These are phyloP conservation scores for Tenebrosternarchus preto DNA, from an alignment of 2,113 vertebrate genomes.

Conservation along the genomic window DNA sequence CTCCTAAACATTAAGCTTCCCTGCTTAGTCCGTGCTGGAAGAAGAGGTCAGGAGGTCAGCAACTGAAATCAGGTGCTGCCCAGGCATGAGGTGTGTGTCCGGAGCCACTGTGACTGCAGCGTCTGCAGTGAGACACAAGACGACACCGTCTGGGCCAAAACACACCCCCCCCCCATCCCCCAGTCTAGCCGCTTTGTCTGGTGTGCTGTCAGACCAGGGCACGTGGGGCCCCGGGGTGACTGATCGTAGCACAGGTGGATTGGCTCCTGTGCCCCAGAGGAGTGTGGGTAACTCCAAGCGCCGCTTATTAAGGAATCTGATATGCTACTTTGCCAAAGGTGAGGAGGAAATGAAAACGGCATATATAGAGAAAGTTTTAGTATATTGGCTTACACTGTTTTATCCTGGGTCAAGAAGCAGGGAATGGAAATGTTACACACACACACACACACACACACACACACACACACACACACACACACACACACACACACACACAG, in stretches of 20 bases:
- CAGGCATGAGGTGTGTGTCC: constrained; percentile 54
- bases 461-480: constrained; percentile 34
- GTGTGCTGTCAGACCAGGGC: constrained; percentile 26
- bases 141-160: constrained; percentile 46
- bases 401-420: constrained; percentile 17
- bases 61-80: constrained; percentile 33
- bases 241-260: constrained; percentile 43
- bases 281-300: constrained; percentile 29
- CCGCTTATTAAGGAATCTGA: constrained; percentile 16
- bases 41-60: constrained; percentile 55
- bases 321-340: background rate
- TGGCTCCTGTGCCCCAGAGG: background rate
- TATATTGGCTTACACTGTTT: constrained; percentile 29
- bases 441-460: constrained; percentile 28
- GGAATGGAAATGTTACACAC: constrained; percentile 36
- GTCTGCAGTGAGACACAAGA: constrained; percentile 36
- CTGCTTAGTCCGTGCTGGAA: constrained; percentile 17
- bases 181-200: constrained; percentile 59
- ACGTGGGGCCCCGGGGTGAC: constrained; percentile 3
- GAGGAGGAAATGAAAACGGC: constrained; percentile 12
- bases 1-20: background rate
- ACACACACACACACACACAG: constrained; percentile 33
- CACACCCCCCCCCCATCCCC: background rate
- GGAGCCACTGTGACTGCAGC: constrained; percentile 46
- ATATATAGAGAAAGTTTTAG: background rate